Evolutionary conservation across 2,797 vertebrate species (phyloP), one percentile per base, ranked within the genome.

Genomic region (Aldrovandia affinis): DNA sequence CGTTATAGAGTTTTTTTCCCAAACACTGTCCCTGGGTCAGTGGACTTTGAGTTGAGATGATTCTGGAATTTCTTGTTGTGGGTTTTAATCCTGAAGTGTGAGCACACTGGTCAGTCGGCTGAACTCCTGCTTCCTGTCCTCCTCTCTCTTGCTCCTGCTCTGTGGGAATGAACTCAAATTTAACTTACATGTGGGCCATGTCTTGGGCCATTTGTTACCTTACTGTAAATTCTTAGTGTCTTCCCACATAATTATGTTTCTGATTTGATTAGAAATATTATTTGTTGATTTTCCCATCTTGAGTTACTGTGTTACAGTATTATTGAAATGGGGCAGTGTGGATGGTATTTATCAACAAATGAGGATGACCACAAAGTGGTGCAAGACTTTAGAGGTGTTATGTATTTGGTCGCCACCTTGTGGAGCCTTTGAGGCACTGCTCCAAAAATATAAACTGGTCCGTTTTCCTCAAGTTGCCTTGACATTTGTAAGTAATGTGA

Each of bases 331-430:
- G 3, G 30, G 36, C 28, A 28, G 36, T 22, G 14, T 73, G 20
- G 18, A 22, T 73, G 36, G 30, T 0, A 25, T 8, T n/a, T 22
- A 42, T 18, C 39, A 22, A 2, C 18, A 15, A 52, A 15, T 25
- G 44, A 57, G 10, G 2, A 70, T 18, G 14, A 20, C 33, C 33
- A 14, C 33, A 3, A 33, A 3, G 28, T 20, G 3, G 15, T 70
- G 65, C 9, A 70, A 70, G 33, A 33, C 36, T 42, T 33, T 7
- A 1, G 42, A 15, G 3, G 12, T 57, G 28, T 82, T 42, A 22
- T 75, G 63, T 73, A 39, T 73, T 52, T 33, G 70, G 47, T 33
- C 39, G 65, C 81, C 81, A 82, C 30, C 81, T 82, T 52, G 65
- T 82, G 81, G 47, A 73, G 7, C 3, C n/a, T 2, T 10, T 54